phyloP scores from a whole-genome alignment of 2,113 vertebrate species.

The Dipodomys spectabilis region DNA sequence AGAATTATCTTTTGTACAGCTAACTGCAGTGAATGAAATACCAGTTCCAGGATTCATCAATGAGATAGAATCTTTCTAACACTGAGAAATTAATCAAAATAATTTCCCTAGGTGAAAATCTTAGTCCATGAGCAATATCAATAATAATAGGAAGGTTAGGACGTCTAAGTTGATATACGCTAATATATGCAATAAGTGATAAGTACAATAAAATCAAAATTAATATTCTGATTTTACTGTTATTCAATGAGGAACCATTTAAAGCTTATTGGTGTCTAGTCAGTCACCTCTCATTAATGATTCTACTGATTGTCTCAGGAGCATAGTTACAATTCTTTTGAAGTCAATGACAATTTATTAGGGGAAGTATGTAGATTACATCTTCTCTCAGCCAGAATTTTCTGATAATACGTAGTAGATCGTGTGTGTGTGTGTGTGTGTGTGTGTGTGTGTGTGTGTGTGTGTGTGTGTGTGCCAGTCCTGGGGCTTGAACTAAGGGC shows the following conservation, averaged over 20 bases:
- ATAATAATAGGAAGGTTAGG: neutral
- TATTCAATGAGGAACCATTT: neutral
- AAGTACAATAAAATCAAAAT: constrained; percentile 51
- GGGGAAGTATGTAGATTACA: constrained; percentile 29
- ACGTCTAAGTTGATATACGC: neutral
- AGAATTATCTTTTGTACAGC: neutral
- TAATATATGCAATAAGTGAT: neutral
- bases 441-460: neutral
- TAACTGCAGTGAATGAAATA: constrained; percentile 50
- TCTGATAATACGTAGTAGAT: constrained; percentile 58
- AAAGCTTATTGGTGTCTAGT: constrained; percentile 46
- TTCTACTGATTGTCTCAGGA: constrained; percentile 67
- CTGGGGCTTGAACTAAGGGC: too few species aligned
- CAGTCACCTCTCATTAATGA: constrained; percentile 69
- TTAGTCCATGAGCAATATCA: neutral
- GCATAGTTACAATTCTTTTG: constrained; percentile 55
- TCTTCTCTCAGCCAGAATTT: constrained; percentile 46
- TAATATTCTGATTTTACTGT: neutral
- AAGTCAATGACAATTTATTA: constrained; percentile 69
- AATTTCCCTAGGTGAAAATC: constrained; percentile 47
- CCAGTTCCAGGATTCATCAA: neutral
- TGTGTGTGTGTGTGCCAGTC: too few species aligned
- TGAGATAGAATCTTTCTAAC: constrained; percentile 11
- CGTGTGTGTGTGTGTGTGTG: neutral
- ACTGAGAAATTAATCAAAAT: constrained; percentile 44